Evolutionary conservation across 2,113 vertebrate species (phyloP), one percentile per base, ranked within the genome.

Genomic region (Sarotherodon lohbergeri): DNA sequence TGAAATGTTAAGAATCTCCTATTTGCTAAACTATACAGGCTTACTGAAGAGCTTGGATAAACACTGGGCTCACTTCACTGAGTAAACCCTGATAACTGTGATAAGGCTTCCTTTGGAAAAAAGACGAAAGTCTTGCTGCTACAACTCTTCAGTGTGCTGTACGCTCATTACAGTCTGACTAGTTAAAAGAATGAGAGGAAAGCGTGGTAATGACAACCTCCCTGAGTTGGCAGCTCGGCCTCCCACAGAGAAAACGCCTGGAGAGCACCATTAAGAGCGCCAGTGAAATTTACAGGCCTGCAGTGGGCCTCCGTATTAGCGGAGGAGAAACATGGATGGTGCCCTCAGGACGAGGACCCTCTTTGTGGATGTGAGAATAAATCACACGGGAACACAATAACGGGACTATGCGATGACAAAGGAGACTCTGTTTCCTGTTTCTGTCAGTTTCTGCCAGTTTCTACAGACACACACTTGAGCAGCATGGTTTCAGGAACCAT

Each of bases 391-490:
- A 89, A 81, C 90, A 95, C 90, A 95, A 95, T 87, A 89, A 92
- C 29, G 81, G 46, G 48, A 92, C 90, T 95, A 94, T 96, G 90
- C 22, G 3, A 10, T 61, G 87, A 96, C 94, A 95, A 95, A 90
- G 90, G 83, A 55, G 85, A 91, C 83, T 86, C 61, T 95, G 94
- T 95, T 92, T 95, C 81, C 86, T 89, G 88, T 93, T 83, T 80
- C 88, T 86, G 86, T 91, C 90, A 36, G 12, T 91, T 90, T 85
- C 89, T 87, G 85, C 82, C 90, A 36, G 12, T 91, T 90, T 85
- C 89, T 87, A 83, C 82, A 91, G 83, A 80, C 24, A 22, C 79
- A 85, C 91, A 90, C 52, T 92, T 54, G 89, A 86, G 80, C 80
- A 52, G 84, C 54, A 59, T 76, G 81, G 83, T 43, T 90, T 93